Percentiles rank a stretch among this genome's conserved stretches.
Evolutionary conservation across 1,140 invertebrate genomes (phyloP).

Genomic region (Bathynomus jamesi): DNA sequence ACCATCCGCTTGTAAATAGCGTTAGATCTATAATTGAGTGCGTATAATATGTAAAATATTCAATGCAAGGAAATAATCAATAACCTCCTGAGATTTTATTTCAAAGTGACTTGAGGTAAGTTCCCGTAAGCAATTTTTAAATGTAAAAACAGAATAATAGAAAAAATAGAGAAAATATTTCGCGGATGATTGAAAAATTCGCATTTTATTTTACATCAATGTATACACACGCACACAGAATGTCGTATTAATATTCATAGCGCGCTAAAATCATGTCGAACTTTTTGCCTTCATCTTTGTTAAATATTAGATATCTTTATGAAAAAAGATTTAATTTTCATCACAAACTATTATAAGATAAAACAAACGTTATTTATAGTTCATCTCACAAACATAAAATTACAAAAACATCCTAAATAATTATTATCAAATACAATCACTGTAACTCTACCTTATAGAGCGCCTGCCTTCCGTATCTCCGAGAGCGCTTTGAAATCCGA

Average conservation of each 20-base stretch:
- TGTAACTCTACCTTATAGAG: background rate
- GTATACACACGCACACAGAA: background rate
- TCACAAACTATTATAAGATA: background rate
- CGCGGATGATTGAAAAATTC: background rate
- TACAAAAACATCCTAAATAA: background rate
- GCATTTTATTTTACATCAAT: background rate
- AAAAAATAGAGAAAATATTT: background rate
- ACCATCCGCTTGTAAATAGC: background rate
- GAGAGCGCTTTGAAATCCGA: too few species aligned
- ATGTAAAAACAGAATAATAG: background rate
- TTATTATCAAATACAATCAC: background rate
- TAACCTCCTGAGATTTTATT: background rate
- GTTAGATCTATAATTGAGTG: background rate
- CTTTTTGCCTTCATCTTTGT: background rate
- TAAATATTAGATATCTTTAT: background rate
- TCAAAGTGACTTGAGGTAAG: background rate
- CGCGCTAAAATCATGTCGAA: background rate
- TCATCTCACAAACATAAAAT: background rate
- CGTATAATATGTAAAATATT: background rate
- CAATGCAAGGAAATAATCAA: background rate
- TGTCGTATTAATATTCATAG: background rate
- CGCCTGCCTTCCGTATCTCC: background rate
- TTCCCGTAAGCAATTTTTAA: background rate
- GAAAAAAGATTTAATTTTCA: background rate
- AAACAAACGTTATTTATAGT: background rate